These are phyloP conservation scores for Balanococcus diminutus DNA, from an alignment of 2,888 invertebrate species.

Conservation along the genomic window DNA sequence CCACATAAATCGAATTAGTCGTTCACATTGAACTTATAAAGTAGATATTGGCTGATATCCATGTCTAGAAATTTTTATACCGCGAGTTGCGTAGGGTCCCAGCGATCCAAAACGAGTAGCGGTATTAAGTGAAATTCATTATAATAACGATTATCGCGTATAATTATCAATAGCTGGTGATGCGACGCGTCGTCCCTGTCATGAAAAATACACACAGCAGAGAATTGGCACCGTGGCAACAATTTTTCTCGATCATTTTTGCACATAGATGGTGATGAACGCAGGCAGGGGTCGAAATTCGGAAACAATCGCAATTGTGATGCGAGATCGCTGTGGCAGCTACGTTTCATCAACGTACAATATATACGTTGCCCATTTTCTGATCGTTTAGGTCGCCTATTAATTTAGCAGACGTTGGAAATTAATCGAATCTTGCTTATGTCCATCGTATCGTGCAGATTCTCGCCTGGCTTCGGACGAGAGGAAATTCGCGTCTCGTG, in stretches of 20 bases:
- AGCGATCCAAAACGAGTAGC: not conserved
- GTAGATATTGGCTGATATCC: conserved; percentile 39
- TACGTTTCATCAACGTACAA: not conserved
- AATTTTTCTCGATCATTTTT: not conserved
- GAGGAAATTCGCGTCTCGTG: not conserved
- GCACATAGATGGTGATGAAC: no score
- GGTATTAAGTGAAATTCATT: conserved; percentile 2
- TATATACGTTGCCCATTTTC: not conserved
- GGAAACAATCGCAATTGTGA: not conserved
- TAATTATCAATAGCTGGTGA: conserved; percentile 27
- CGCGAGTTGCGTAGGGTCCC: not conserved
- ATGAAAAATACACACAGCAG: not conserved
- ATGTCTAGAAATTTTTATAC: conserved; percentile 38
- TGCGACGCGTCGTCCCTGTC: not conserved
- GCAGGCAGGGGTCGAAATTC: no score
- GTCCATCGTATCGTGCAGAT: not conserved
- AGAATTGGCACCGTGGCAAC: not conserved
- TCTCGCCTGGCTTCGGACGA: not conserved
- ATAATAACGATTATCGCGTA: conserved; percentile 23
- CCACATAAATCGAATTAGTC: conserved; percentile 44
- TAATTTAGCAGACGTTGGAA: not conserved
- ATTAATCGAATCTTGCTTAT: not conserved
- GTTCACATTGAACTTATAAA: conserved; percentile 43
- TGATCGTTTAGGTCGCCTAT: not conserved
- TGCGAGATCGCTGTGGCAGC: not conserved